Conservation (phyloP, 2,888 invertebrate genomes). For the Spisula subtruncata region DNA sequence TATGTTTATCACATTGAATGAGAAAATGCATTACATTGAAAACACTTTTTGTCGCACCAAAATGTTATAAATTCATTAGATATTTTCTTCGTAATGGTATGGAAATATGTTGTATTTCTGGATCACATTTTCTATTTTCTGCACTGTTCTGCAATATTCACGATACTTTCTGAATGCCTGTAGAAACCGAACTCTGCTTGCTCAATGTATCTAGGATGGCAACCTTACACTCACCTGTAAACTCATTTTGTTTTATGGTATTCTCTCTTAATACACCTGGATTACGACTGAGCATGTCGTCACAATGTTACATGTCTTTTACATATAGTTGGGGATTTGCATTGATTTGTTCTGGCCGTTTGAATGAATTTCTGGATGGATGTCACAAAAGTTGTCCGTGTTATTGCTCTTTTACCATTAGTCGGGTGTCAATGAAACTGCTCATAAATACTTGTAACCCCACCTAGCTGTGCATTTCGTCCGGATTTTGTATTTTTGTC, state of each 20-base stretch:
- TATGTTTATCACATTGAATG: conserved; percentile 7
- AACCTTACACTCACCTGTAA: background rate
- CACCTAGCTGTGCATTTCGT: no score
- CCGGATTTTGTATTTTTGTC: no score
- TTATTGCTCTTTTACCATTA: no score
- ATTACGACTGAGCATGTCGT: no score
- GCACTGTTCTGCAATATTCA: background rate
- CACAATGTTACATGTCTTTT: no score
- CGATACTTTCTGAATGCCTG: conserved; percentile 17
- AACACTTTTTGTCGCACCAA: conserved; percentile 2
- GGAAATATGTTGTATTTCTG: conserved; percentile 13
- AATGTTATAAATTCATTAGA: background rate
- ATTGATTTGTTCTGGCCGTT: no score
- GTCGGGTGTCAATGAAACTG: no score
- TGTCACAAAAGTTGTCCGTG: no score
- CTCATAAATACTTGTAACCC: no score
- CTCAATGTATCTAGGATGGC: background rate
- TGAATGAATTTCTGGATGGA: no score
- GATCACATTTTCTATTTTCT: conserved; percentile 11
- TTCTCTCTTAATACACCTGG: no score
- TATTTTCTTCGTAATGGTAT: conserved; percentile 21
- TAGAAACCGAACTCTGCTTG: background rate
- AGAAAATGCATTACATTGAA: background rate
- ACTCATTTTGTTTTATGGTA: background rate
- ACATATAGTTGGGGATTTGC: no score